Evolutionary conservation across 2,888 invertebrate genomes (phyloP).

Genomic region (Apamea anceps): DNA sequence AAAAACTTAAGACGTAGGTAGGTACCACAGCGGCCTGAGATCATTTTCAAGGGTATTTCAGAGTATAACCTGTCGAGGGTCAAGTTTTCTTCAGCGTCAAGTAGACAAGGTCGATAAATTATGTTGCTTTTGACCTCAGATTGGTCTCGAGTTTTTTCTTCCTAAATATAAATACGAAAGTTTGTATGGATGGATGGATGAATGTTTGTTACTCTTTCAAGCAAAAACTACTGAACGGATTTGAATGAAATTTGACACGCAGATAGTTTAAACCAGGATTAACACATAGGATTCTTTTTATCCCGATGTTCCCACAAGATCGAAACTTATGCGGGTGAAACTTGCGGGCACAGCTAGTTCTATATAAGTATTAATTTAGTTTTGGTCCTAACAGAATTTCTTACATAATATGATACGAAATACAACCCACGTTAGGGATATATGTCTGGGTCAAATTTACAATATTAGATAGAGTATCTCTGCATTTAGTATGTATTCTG

Average conservation of each 20-base stretch:
- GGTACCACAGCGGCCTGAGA: background rate
- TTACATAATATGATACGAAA: background rate
- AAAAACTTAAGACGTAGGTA: background rate
- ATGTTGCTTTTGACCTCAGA: slow-evolving; percentile 19
- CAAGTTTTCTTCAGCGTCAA: slow-evolving; percentile 10
- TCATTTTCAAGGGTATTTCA: slow-evolving; percentile 30
- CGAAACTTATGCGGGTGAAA: no score
- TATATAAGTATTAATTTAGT: background rate
- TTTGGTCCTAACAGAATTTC: slow-evolving; percentile 2
- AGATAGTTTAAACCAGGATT: no score
- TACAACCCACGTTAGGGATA: background rate
- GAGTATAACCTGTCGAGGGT: slow-evolving; percentile 5
- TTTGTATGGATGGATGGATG: no score
- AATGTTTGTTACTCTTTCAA: no score
- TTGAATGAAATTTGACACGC: no score
- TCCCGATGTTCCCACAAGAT: no score
- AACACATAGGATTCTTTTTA: no score
- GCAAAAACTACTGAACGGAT: no score
- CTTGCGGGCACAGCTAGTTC: no score
- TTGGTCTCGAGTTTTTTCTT: slow-evolving; percentile 15
- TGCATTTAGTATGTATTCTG: background rate
- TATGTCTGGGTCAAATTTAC: background rate
- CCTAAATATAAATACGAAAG: no score
- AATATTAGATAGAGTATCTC: background rate
- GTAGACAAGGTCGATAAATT: slow-evolving; percentile 27